Evolutionary conservation across 2,113 vertebrate species (phyloP).

Genomic region (Corapipo altera): DNA sequence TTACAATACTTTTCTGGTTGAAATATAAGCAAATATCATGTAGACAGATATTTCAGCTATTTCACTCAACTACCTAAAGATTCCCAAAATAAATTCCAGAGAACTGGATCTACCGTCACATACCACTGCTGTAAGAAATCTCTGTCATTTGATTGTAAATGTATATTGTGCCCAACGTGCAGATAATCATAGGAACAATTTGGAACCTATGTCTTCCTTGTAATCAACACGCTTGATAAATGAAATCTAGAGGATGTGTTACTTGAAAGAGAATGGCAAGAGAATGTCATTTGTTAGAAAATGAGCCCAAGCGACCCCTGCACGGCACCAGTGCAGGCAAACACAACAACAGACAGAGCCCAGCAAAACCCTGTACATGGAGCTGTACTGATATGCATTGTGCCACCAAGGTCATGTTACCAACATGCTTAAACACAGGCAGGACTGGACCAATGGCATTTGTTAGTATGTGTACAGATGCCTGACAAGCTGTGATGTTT

Average conservation of each 20-base stretch:
- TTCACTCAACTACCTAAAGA: slow-evolving; percentile 11
- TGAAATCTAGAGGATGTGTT: slow-evolving; percentile 47
- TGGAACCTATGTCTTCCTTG: background rate
- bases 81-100: slow-evolving; percentile 25
- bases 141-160: background rate
- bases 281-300: slow-evolving; percentile 53
- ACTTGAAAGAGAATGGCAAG: slow-evolving; percentile 61
- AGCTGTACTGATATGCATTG: background rate
- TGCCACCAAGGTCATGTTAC: background rate
- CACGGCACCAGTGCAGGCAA: background rate
- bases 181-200: background rate
- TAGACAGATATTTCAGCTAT: background rate
- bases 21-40: background rate
- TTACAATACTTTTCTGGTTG: background rate
- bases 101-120: background rate
- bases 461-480: background rate
- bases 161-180: background rate
- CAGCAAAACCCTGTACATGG: rapidly evolving
- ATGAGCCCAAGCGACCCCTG: slow-evolving; percentile 14
- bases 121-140: background rate
- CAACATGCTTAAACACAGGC: background rate
- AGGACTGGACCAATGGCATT: background rate
- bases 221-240: slow-evolving; percentile 40
- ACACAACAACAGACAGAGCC: background rate
- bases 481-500: background rate